Conservation (phyloP, 2,797 vertebrate genomes). For the Tenualosa ilisha region DNA sequence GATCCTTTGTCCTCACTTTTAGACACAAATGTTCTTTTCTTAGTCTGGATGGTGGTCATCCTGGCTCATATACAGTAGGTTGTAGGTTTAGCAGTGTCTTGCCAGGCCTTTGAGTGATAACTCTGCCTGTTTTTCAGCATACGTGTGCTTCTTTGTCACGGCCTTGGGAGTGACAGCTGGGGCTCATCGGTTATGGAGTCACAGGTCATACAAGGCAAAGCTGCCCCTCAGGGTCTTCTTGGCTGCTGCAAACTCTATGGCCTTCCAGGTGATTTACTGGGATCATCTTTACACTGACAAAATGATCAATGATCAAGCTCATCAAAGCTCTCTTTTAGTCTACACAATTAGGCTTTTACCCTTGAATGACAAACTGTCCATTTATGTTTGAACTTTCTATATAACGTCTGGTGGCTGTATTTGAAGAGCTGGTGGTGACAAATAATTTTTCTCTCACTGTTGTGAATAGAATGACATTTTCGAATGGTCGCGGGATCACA, state of each 20-base stretch:
- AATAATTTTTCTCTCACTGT: not conserved
- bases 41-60: too few relatives aligned
- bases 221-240: constrained; percentile 80
- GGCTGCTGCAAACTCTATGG: constrained; percentile 81
- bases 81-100: not conserved
- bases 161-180: constrained; percentile 77
- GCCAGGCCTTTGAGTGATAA: not conserved
- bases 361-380: too few relatives aligned
- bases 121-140: constrained; percentile 59
- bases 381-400: not conserved
- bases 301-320: too few relatives aligned
- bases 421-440: not conserved
- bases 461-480: constrained; percentile 77
- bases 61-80: too few relatives aligned
- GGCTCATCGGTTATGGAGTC: constrained; percentile 80
- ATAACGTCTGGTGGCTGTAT: not conserved
- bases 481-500: constrained; percentile 78
- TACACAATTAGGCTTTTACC: too few relatives aligned
- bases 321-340: not conserved
- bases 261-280: constrained; percentile 73
- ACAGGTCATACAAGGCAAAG: constrained; percentile 82
- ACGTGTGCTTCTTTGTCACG: constrained; percentile 75
- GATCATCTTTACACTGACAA: too few relatives aligned
- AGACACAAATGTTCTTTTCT: too few relatives aligned
- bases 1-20: too few relatives aligned